Percentiles rank a stretch among this genome's conserved stretches.
These are phyloP conservation scores for Orthonevra nobilis DNA, from an alignment of 2,888 invertebrate species.

Conservation along the genomic window DNA sequence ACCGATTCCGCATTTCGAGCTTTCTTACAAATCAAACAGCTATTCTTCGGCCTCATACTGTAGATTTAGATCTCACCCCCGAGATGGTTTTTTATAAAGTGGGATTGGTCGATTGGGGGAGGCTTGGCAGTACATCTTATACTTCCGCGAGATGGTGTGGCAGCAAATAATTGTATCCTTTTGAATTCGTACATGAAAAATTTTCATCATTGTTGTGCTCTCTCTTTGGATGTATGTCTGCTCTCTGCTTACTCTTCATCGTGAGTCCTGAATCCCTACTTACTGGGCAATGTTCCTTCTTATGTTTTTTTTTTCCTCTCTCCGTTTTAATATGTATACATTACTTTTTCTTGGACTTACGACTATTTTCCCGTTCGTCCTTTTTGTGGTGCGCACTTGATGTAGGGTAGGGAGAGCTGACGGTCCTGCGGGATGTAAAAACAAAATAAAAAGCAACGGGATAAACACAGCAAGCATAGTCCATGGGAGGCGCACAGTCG, in stretches of 20 bases:
- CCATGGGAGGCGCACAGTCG: not conserved
- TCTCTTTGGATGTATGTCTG: constrained; percentile 8
- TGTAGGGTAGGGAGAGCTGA: constrained; percentile 32
- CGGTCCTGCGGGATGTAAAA: constrained; percentile 39
- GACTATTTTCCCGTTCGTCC: constrained; percentile 24
- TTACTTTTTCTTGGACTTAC: constrained; percentile 42
- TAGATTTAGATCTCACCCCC: constrained; percentile 28
- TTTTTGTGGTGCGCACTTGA: constrained; percentile 32
- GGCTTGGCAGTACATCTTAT: too few relatives aligned
- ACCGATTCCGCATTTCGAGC: constrained; percentile 37
- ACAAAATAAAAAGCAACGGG: constrained; percentile 58
- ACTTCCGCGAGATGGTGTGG: constrained; percentile 16
- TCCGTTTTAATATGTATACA: constrained; percentile 26
- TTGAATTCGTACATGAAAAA: constrained; percentile 53
- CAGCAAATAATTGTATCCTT: constrained; percentile 52
- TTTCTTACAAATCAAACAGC: constrained; percentile 47
- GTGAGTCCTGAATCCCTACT: too few relatives aligned
- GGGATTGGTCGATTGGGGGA: not conserved
- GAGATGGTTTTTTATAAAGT: not conserved
- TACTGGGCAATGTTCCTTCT: too few relatives aligned
- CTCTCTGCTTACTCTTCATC: constrained; percentile 1
- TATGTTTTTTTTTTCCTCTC: constrained; percentile 18
- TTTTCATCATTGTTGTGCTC: constrained; percentile 53
- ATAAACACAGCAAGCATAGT: constrained; percentile 36
- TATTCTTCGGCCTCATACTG: constrained; percentile 3